Evolutionary conservation across 2,113 vertebrate genomes (phyloP).

Genomic region (Zootoca vivipara): DNA sequence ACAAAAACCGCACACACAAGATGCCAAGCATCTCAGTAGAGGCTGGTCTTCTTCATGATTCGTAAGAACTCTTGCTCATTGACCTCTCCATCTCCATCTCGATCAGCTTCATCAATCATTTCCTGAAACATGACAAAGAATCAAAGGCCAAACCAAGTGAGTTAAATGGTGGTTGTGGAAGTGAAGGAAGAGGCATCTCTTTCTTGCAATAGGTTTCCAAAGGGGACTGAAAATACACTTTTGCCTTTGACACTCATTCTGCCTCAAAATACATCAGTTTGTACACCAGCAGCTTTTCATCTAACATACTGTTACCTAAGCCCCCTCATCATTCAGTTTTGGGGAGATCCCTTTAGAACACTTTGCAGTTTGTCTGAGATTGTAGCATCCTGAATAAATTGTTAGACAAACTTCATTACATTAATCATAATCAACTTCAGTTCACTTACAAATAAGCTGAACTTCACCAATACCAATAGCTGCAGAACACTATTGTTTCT

Average conservation of each 20-base stretch:
- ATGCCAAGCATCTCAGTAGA: constrained; percentile 79
- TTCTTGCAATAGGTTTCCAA: not conserved
- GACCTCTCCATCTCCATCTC: constrained; percentile 94
- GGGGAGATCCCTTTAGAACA: not conserved
- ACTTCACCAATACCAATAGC: not conserved
- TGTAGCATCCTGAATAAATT: not conserved
- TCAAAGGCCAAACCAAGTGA: not conserved
- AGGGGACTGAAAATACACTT: not conserved
- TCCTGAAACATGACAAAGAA: constrained; percentile 76
- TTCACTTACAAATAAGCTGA: not conserved
- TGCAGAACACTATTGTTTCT: not conserved
- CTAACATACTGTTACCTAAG: not conserved
- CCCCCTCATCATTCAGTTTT: not conserved
- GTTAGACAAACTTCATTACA: not conserved
- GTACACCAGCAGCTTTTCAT: not conserved
- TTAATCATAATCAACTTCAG: not conserved
- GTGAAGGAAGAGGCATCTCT: not conserved
- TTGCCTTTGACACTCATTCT: not conserved
- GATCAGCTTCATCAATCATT: constrained; percentile 93
- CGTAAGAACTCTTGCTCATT: constrained; percentile 92
- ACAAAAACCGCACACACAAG: not conserved
- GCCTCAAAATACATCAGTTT: not conserved
- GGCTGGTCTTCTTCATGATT: constrained; percentile 95
- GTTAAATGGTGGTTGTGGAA: not conserved
- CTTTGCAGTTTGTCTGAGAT: not conserved